Evolutionary conservation across 2,888 invertebrate species (phyloP).

Genomic region (Bembecia ichneumoniformis): DNA sequence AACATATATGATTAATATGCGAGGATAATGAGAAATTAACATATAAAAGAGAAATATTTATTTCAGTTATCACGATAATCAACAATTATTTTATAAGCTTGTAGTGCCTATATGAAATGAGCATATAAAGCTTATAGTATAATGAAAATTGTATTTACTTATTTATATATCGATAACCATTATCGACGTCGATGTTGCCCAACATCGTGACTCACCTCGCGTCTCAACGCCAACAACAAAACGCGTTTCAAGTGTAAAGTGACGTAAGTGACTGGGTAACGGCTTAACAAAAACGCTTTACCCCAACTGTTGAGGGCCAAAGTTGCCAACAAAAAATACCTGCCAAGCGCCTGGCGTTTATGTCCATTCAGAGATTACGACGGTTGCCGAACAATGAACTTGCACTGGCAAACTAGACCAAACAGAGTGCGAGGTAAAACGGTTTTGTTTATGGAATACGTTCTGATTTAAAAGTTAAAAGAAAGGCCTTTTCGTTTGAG

Average conservation of each 20-base stretch:
- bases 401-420: slow-evolving; percentile 69
- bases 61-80: too few relatives aligned
- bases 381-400: slow-evolving; percentile 62
- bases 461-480: slow-evolving; percentile 27
- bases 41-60: too few relatives aligned
- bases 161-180: slow-evolving; percentile 34
- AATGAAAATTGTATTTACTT: background rate
- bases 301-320: slow-evolving; percentile 36
- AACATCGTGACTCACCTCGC: slow-evolving; percentile 64
- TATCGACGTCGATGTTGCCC: slow-evolving; percentile 45
- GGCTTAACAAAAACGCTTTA: slow-evolving; percentile 49
- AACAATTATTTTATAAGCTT: too few relatives aligned
- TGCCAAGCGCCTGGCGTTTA: slow-evolving; percentile 48
- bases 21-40: too few relatives aligned
- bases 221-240: slow-evolving; percentile 69
- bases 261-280: slow-evolving; percentile 49
- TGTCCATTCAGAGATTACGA: slow-evolving; percentile 30
- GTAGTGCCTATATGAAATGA: background rate
- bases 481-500: slow-evolving; percentile 29
- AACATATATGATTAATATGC: too few relatives aligned
- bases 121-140: background rate
- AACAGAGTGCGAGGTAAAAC: slow-evolving; percentile 49
- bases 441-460: slow-evolving; percentile 47
- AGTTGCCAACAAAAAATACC: slow-evolving; percentile 42
- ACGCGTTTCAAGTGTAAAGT: slow-evolving; percentile 39